phyloP scores from a whole-genome alignment of 1,140 invertebrate genomes.

The Drosophila athabasca region DNA sequence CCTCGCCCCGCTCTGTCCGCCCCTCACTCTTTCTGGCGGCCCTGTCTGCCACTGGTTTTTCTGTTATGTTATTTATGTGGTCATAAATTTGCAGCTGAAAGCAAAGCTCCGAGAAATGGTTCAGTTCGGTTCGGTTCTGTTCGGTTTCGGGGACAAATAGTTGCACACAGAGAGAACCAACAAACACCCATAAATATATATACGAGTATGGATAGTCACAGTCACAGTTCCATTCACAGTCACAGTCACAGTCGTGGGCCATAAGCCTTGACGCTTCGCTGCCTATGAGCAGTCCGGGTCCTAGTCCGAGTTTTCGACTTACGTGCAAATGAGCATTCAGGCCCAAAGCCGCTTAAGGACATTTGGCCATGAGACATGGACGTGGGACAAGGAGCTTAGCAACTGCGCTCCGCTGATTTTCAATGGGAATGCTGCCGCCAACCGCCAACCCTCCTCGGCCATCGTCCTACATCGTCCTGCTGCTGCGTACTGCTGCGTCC shows the following conservation, averaged over 20 bases:
- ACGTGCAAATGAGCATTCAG: slow-evolving; percentile 74
- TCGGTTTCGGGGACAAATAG: slow-evolving; percentile 38
- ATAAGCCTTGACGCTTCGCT: slow-evolving; percentile 76
- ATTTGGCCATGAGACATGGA: slow-evolving; percentile 40
- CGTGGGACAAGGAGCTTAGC: slow-evolving; percentile 62
- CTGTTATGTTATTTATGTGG: slow-evolving; percentile 78
- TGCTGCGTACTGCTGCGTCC: background rate
- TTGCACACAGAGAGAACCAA: slow-evolving; percentile 23
- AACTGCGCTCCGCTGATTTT: slow-evolving; percentile 77
- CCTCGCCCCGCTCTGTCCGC: background rate
- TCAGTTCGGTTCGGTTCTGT: slow-evolving; percentile 7
- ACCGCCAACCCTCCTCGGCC: background rate
- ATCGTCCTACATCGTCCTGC: too few relatives aligned
- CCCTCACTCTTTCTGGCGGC: slow-evolving; percentile 27
- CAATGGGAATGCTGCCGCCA: slow-evolving; percentile 36
- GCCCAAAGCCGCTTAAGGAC: slow-evolving; percentile 72
- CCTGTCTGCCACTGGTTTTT: slow-evolving; percentile 67
- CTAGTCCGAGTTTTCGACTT: slow-evolving; percentile 20
- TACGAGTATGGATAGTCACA: background rate
- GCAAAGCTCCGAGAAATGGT: slow-evolving; percentile 66
- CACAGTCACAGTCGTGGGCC: slow-evolving; percentile 5
- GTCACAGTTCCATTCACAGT: background rate
- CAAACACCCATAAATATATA: slow-evolving; percentile 31
- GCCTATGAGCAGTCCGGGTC: slow-evolving; percentile 19
- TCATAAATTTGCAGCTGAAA: slow-evolving; percentile 79